Evolutionary conservation across 2,888 invertebrate species (phyloP).

Genomic region (Coelopa pilipes): DNA sequence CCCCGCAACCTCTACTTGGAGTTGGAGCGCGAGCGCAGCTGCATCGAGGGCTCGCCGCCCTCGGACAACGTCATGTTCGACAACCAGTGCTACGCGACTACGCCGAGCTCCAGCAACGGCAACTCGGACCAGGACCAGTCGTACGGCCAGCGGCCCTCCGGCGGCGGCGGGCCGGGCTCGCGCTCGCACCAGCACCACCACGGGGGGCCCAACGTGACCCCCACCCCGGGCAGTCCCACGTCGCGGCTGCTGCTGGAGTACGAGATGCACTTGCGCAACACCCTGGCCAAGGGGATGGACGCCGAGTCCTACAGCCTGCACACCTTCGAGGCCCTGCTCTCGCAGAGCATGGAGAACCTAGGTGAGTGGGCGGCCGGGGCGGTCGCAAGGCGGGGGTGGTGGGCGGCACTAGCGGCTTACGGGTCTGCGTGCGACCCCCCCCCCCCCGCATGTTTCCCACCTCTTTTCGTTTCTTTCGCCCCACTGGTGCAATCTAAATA

Average conservation of each 20-base stretch:
- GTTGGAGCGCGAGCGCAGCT: constrained; percentile 76
- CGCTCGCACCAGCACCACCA: constrained; percentile 73
- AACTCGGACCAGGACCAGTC: constrained; percentile 88
- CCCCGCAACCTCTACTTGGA: constrained; percentile 82
- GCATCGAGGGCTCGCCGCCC: constrained; percentile 79
- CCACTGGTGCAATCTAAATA: too few relatives aligned
- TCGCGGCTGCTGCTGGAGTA: constrained; percentile 88
- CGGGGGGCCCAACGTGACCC: constrained; percentile 76
- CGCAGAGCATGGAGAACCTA: constrained; percentile 95
- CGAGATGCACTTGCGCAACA: constrained; percentile 93
- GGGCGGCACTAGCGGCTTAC: too few relatives aligned
- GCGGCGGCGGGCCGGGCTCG: constrained; percentile 51
- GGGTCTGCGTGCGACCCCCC: too few relatives aligned
- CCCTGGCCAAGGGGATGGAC: constrained; percentile 93
- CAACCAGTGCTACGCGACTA: constrained; percentile 95
- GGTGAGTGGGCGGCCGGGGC: constrained; percentile 69
- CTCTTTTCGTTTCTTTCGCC: too few relatives aligned
- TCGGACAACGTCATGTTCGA: constrained; percentile 95
- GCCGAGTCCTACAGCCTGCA: constrained; percentile 94
- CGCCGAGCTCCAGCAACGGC: constrained; percentile 92
- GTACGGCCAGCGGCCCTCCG: constrained; percentile 69
- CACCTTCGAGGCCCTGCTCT: constrained; percentile 90
- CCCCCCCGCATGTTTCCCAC: too few relatives aligned
- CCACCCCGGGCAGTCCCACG: constrained; percentile 85
- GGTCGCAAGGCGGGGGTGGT: too few relatives aligned